Conservation (phyloP, 2,797 vertebrate genomes). For the Tenualosa thibaudeaui region DNA sequence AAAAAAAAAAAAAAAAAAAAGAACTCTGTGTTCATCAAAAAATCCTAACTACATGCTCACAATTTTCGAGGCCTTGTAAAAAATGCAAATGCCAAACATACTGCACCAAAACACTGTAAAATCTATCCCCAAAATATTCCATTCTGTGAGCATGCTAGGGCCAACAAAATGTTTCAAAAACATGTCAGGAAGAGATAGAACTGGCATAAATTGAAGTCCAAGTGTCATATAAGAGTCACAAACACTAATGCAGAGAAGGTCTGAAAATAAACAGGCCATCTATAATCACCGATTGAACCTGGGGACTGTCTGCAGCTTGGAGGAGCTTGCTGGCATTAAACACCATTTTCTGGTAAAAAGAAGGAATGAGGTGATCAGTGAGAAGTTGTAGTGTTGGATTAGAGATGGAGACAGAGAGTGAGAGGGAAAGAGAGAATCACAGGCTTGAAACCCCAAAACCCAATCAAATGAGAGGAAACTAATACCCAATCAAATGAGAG, state of each 20-base stretch:
- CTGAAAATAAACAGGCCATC: background rate
- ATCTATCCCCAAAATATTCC: background rate
- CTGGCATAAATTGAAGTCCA: background rate
- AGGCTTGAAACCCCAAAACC: background rate
- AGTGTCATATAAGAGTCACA: background rate
- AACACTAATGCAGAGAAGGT: background rate
- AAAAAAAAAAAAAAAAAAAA: background rate
- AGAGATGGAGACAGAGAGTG: background rate
- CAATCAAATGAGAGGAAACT: too few relatives aligned
- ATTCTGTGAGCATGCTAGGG: background rate
- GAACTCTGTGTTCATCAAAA: background rate
- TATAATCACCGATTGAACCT: constrained; percentile 67
- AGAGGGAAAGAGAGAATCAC: background rate
- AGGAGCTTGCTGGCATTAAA: constrained; percentile 63
- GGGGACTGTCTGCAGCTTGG: constrained; percentile 54
- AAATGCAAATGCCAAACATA: background rate
- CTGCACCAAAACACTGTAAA: background rate
- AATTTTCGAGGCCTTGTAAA: background rate
- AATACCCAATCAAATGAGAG: background rate
- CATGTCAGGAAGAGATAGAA: background rate
- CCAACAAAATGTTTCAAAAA: background rate
- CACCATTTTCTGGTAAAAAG: constrained; percentile 68
- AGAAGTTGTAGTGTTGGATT: background rate
- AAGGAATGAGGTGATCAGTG: constrained; percentile 44
- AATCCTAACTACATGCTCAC: background rate